These are phyloP conservation scores for Sprattus sprattus DNA, from an alignment of 2,113 vertebrate genomes.

Conservation along the genomic window DNA sequence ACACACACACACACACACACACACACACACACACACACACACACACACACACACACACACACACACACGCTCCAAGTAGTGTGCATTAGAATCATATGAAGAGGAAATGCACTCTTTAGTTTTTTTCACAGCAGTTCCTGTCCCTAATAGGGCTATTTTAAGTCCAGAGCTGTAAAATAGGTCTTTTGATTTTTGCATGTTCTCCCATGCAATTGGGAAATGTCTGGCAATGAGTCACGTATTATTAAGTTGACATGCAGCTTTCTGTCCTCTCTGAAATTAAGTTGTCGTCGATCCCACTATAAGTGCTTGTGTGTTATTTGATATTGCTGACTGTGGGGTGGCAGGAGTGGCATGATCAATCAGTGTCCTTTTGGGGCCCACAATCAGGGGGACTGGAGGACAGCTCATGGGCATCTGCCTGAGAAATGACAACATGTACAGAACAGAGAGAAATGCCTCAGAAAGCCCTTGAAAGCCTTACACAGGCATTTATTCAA, in stretches of 20 bases:
- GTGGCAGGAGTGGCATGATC: not conserved
- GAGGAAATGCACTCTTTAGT: not conserved
- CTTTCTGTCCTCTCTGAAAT: slow-evolving; percentile 2
- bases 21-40: slow-evolving; percentile 16
- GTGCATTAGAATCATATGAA: not conserved
- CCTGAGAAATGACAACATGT: not conserved
- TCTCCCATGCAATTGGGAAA: not conserved
- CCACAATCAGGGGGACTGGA: not conserved
- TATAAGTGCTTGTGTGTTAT: not conserved
- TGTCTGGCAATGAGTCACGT: not conserved
- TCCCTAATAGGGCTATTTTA: not conserved
- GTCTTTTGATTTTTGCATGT: slow-evolving; percentile 3
- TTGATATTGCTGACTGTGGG: not conserved
- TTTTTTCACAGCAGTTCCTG: not conserved
- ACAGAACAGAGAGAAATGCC: not conserved
- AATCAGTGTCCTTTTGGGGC: not conserved
- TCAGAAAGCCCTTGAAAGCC: not conserved
- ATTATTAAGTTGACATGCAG: not conserved
- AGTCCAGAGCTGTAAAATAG: not conserved
- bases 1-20: slow-evolving; percentile 35
- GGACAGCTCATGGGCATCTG: not conserved
- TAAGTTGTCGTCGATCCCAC: not conserved
- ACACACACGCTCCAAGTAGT: not conserved
- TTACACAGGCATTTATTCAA: not conserved
- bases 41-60: not conserved